Conservation (phyloP, 30 jellyfish, hydroid and myxozoan genomes). For the Turritopsis dohrnii region DNA sequence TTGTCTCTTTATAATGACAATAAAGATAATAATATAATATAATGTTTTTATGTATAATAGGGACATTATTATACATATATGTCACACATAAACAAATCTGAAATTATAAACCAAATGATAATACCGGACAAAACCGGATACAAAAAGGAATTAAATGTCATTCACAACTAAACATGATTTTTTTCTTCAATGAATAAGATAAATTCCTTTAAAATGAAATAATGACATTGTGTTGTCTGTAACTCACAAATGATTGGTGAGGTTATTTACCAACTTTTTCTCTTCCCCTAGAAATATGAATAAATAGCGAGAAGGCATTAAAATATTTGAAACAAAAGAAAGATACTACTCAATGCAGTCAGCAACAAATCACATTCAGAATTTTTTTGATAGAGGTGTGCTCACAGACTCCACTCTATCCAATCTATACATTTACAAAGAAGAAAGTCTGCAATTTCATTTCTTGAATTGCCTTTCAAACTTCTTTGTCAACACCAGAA, state of each 20-base stretch:
- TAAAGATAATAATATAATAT: too few relatives aligned
- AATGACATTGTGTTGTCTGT: not conserved
- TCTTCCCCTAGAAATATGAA: not conserved
- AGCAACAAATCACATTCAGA: not conserved
- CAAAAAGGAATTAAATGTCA: not conserved
- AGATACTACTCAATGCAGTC: not conserved
- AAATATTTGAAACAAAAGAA: not conserved
- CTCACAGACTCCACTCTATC: not conserved
- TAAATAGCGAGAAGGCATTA: not conserved
- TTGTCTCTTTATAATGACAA: not conserved
- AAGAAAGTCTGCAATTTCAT: not conserved
- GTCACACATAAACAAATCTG: not conserved
- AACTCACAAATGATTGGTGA: not conserved
- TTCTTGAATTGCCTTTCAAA: not conserved
- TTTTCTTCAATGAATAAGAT: not conserved
- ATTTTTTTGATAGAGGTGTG: not conserved
- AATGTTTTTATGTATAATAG: not conserved
- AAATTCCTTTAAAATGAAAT: not conserved
- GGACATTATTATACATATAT: not conserved
- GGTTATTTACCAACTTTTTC: not conserved
- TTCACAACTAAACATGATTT: not conserved
- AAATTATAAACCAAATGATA: not conserved
- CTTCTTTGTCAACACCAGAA: not conserved
- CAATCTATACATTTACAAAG: not conserved
- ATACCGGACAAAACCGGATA: not conserved